phyloP scores from a whole-genome alignment of 2,797 vertebrate genomes.

The Gymnothorax javanicus region DNA sequence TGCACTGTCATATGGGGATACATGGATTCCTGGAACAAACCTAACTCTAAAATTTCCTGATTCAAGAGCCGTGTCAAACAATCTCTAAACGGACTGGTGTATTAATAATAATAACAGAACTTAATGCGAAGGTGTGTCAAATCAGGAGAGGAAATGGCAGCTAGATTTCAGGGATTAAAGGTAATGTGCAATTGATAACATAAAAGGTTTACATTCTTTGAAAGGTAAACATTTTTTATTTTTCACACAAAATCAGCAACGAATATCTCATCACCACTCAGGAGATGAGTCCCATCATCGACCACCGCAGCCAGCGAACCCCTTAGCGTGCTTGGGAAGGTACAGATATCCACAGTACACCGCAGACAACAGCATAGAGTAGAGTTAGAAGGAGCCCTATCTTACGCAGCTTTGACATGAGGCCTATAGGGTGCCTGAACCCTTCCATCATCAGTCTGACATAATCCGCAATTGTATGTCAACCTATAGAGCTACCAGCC shows the following conservation, averaged over 20 bases:
- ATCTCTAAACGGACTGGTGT: background rate
- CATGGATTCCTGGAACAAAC: background rate
- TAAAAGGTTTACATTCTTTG: background rate
- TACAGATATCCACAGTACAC: background rate
- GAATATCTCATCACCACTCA: too few relatives aligned
- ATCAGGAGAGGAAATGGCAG: background rate
- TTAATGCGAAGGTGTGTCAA: background rate
- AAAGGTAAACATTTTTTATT: background rate
- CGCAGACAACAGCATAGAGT: background rate
- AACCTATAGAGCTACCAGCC: background rate
- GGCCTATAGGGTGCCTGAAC: background rate
- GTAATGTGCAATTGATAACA: background rate
- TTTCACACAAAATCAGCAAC: background rate
- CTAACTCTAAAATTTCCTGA: background rate
- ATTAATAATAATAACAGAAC: background rate
- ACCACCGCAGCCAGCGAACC: background rate
- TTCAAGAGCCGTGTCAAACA: background rate
- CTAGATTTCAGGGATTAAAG: background rate
- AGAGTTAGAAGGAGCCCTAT: background rate
- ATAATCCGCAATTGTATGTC: background rate
- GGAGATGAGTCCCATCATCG: background rate
- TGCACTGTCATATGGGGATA: background rate
- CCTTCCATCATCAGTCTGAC: background rate
- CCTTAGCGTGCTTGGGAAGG: background rate
- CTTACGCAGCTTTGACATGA: background rate